Evolutionary conservation across 2,113 vertebrate species (phyloP), one percentile per base, ranked within the genome.

Genomic region (Upupa epops): DNA sequence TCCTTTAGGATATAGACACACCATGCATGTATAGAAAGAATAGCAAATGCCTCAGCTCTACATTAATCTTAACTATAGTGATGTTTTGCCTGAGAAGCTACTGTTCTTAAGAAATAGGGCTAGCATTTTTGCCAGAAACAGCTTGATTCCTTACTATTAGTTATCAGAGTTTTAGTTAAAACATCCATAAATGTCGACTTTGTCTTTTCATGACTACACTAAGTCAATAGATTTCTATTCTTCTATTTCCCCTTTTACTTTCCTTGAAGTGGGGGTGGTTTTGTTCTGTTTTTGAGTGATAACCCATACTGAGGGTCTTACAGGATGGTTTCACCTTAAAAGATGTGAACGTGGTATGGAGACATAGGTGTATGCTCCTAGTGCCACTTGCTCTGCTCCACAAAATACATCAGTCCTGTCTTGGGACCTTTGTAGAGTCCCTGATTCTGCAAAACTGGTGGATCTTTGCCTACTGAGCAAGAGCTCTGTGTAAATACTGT

Each of bases 71-170:
- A 72, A 31, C 24, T 71, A 29, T 21, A 37, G 34, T 21, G 24
- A 77, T 60, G 17, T 36, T 90, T 90, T 64, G 19, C 46, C 86
- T 90, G 66, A 54, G 58, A 90, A 92, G 68, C 32, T 56, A 25
- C 65, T 78, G 32, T 64, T 81, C 18, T 52, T 26, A 34, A 46
- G 59, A 84, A 32, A 63, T 84, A 51, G 29, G 48, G 31, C 25
- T 84, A 81, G 21, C 40, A 52, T 31, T 37, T 42, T 81, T 90
- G 80, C 40, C 76, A 86, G 61, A 14, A 34, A 4, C 10, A 54
- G 16, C 40, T 78, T 59, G 56, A 76, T 51, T 3, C 58, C 48
- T 31, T 73, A 64, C 19, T 13, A 8, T 31, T 74, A 40, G 16
- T 48, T 52, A 4, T 52, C 26, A 22, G 15, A 26, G 14, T 11